Base-by-base conservation (phyloP, 64 coral and sea anemone genomes). In the Stylophora pistillata region DNA sequence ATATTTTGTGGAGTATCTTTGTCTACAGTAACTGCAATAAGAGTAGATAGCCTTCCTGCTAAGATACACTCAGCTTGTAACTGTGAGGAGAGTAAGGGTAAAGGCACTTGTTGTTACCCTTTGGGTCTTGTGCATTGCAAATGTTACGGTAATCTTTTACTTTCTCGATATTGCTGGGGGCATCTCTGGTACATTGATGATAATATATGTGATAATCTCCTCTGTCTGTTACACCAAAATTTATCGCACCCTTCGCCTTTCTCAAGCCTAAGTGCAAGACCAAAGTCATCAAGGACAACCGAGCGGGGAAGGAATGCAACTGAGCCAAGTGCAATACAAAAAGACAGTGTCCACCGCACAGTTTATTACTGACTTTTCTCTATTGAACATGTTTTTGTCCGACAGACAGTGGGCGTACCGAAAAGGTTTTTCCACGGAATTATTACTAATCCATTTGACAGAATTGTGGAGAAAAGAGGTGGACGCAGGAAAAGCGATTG, bases 1-100 rank as follows among this genome's bases (percentile, higher is more conserved):
- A 61, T 61, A 10, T 61, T 61, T 18, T 87, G 85, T 27, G 85
- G 85, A 59, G 85, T 87, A 30, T 87, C 85, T 58, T 75, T 87
- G 9, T n/a, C 74, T 18, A 87, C 85, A 56, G 70, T 87, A 9
- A 71, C 70, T 7, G 85, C 37, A 74, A 15, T n/a, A n/a, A 74
- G 85, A 16, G 74, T 87, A 27, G 85, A 87, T 41, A 87, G 74
- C 29, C 74, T 74, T 33, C 72, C 74, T 1, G 14, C 37, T 87
- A 56, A 68, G 85, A 56, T 87, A 87, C 31, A 32, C 15, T 9
- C 56, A 53, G 41, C 57, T 87, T 4, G 85, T 87, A 11, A 87
- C 85, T 20, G 18, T 55, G 5, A 76, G 74, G 65, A 47, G 72
- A 31, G 30, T 87, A 27, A 52, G 55, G n/a, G n/a, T n/a, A n/a